phyloP scores from a whole-genome alignment of 2,888 invertebrate genomes.

The Cistogaster globosa region DNA sequence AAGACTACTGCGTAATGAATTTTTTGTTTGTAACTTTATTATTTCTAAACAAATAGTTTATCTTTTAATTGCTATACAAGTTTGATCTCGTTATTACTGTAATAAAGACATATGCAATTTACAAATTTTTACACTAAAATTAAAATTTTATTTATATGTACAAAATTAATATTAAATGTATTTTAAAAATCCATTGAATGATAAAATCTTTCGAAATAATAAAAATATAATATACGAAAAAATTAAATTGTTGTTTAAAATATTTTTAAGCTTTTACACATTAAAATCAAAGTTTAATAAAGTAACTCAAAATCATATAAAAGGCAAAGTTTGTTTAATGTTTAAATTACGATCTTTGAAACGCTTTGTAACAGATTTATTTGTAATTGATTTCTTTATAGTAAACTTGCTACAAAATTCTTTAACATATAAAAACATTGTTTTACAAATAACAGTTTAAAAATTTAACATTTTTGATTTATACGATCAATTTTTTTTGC shows the following conservation, averaged over 20 bases:
- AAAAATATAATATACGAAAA: not conserved
- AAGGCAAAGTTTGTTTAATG: conserved; percentile 1
- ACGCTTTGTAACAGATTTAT: conserved; percentile 10
- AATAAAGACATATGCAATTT: conserved; percentile 31
- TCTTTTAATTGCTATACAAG: conserved; percentile 44
- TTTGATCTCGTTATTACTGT: conserved; percentile 48
- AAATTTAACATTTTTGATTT: conserved; percentile 3
- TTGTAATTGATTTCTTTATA: not conserved
- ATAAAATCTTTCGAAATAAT: too few relatives aligned
- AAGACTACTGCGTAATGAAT: too few relatives aligned
- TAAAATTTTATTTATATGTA: not conserved
- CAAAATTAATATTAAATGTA: too few relatives aligned
- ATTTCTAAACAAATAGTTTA: conserved; percentile 56
- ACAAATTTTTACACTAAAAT: not conserved
- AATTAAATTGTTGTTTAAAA: conserved; percentile 4
- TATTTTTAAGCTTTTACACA: conserved; percentile 9
- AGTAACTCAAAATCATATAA: conserved; percentile 18
- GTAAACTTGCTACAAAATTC: not conserved
- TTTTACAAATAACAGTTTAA: conserved; percentile 15
- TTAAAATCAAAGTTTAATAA: conserved; percentile 21
- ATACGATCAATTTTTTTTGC: too few relatives aligned
- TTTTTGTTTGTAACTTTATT: conserved; percentile 29
- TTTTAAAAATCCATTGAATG: too few relatives aligned
- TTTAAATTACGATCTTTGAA: conserved; percentile 13
- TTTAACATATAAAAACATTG: not conserved